Evolutionary conservation across 2,888 invertebrate genomes (phyloP).

Genomic region (Empis livida): DNA sequence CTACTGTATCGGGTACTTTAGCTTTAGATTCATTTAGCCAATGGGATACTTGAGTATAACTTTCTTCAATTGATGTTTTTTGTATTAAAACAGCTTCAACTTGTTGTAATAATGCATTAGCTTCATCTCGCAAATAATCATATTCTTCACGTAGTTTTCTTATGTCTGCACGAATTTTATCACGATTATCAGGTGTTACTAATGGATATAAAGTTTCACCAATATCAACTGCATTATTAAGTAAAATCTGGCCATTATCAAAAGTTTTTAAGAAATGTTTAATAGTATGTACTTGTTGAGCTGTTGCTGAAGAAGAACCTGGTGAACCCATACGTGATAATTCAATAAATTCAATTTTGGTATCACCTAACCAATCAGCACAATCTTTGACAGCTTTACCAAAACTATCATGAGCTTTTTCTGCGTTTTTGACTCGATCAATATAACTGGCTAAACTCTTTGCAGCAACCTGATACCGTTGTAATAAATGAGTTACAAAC

Average conservation of each 20-base stretch:
- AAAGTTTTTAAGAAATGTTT: conserved; percentile 46
- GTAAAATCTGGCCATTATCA: conserved; percentile 62
- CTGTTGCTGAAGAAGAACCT: conserved; percentile 53
- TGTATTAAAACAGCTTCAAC: conserved; percentile 82
- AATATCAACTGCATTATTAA: conserved; percentile 70
- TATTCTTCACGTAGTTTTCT: conserved; percentile 67
- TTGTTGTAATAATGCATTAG: conserved; percentile 72
- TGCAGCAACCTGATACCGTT: conserved; percentile 58
- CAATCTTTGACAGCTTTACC: conserved; percentile 58
- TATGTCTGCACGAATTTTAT: conserved; percentile 68
- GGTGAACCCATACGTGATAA: conserved; percentile 61
- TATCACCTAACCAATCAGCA: conserved; percentile 64
- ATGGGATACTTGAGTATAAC: conserved; percentile 71
- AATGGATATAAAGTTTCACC: conserved; percentile 82
- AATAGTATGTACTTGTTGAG: conserved; percentile 61
- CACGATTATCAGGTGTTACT: conserved; percentile 77
- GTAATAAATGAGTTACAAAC: conserved; percentile 62
- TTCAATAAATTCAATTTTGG: conserved; percentile 59
- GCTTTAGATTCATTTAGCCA: conserved; percentile 74
- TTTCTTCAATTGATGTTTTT: conserved; percentile 86
- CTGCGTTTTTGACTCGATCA: conserved; percentile 57
- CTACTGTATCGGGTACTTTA: conserved; percentile 56
- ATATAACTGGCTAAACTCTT: conserved; percentile 59
- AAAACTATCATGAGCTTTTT: conserved; percentile 51
- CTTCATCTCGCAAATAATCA: conserved; percentile 71